Evolutionary conservation across 2,113 vertebrate genomes (phyloP).

Genomic region (Syngnathus floridae): DNA sequence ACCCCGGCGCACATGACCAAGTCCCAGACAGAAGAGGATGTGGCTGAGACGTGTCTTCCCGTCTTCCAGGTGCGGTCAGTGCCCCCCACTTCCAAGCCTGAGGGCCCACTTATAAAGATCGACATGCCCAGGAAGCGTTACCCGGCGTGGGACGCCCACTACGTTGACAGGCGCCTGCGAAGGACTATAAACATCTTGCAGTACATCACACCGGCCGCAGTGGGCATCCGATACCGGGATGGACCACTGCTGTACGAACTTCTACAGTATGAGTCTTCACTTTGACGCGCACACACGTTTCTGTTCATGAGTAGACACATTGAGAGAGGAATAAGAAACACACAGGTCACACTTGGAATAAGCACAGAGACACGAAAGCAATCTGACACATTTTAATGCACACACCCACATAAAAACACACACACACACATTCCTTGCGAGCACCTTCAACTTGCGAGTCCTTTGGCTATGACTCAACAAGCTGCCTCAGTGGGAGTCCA

Average conservation of each 20-base stretch:
- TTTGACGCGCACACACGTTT: slow-evolving; percentile 69
- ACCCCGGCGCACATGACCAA: slow-evolving; percentile 83
- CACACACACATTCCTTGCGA: slow-evolving; percentile 29
- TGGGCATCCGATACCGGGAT: slow-evolving; percentile 96
- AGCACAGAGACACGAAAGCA: slow-evolving; percentile 50
- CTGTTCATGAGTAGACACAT: slow-evolving; percentile 24
- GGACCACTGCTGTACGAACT: slow-evolving; percentile 96
- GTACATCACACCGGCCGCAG: slow-evolving; percentile 91
- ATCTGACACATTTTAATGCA: slow-evolving; percentile 22
- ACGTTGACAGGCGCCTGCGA: slow-evolving; percentile 95
- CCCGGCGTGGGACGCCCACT: slow-evolving; percentile 98
- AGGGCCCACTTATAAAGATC: slow-evolving; percentile 97
- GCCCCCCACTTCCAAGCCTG: slow-evolving; percentile 75
- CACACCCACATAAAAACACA: slow-evolving; percentile 4
- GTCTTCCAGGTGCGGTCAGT: slow-evolving; percentile 98
- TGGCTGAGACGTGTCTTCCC: slow-evolving; percentile 91
- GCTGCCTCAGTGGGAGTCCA: slow-evolving; percentile 42
- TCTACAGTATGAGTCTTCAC: slow-evolving; percentile 97
- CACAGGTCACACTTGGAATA: slow-evolving; percentile 28
- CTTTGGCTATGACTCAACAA: slow-evolving; percentile 45
- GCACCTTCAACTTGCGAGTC: slow-evolving; percentile 34
- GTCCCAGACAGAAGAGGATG: slow-evolving; percentile 85
- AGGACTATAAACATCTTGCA: slow-evolving; percentile 99
- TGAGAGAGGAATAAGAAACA: slow-evolving; percentile 26
- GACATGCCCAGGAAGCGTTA: slow-evolving; percentile 99